Percentiles rank a stretch among this genome's conserved stretches.
Evolutionary conservation across 2,113 vertebrate species (phyloP).

Genomic region (Lynx canadensis): DNA sequence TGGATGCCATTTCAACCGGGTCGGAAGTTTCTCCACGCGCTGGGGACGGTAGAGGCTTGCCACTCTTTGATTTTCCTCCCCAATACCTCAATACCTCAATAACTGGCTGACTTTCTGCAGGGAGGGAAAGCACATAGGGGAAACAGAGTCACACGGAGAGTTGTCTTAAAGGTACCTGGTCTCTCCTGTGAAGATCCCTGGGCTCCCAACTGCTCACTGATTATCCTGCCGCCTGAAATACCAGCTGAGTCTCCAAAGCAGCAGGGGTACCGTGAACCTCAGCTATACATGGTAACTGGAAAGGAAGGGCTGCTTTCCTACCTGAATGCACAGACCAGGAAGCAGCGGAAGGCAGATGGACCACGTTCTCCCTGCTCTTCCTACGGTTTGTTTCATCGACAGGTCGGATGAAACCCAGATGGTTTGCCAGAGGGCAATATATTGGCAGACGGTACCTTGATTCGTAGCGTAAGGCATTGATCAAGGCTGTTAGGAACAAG

Average conservation of each 20-base stretch:
- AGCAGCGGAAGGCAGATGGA: constrained; percentile 41
- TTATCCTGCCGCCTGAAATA: background rate
- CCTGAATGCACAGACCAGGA: background rate
- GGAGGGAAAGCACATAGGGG: background rate
- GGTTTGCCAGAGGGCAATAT: constrained; percentile 57
- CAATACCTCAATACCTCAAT: background rate
- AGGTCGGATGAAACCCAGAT: constrained; percentile 62
- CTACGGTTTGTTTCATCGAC: constrained; percentile 6
- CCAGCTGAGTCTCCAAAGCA: background rate
- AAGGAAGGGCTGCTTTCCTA: background rate
- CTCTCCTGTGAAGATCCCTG: background rate
- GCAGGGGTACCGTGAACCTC: background rate
- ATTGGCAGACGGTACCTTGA: constrained; percentile 54
- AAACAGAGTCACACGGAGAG: background rate
- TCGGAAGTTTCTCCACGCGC: background rate
- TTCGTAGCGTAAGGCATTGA: constrained; percentile 51
- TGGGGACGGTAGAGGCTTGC: background rate
- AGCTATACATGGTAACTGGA: background rate
- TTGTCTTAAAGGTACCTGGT: background rate
- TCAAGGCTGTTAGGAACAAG: constrained; percentile 24
- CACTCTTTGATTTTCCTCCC: background rate
- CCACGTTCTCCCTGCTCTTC: background rate
- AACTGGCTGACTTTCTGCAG: constrained; percentile 1
- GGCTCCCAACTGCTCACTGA: background rate
- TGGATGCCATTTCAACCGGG: background rate